Evolutionary conservation across 2,113 vertebrate genomes (phyloP), one percentile per base, ranked within the genome.

Genomic region (Gnathonemus echidnorhynchus): DNA sequence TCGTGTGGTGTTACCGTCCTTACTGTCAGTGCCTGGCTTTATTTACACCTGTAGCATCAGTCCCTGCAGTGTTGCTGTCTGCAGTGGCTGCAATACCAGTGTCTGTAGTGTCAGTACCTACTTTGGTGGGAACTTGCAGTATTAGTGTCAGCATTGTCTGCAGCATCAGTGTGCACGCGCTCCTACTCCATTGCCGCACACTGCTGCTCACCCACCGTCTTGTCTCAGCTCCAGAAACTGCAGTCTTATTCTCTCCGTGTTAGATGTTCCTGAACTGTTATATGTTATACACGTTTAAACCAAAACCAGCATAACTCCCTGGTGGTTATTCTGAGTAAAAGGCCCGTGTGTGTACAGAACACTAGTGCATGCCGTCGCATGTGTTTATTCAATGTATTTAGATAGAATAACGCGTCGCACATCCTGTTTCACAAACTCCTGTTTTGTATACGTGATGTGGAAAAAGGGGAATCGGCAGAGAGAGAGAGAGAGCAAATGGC

Each of bases 401-500:
- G 11, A 35, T 56, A 53, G 49, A 87, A 52, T 52, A 87, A 53
- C 15, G 85, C n/a, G 27, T 15, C n/a, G 3, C 27, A 53, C 27
- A 13, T 53, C 84, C 19, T 48, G 49, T 53, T 56, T 87, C 9
- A 56, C 49, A 87, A 48, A 87, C 48, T 53, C 49, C n/a, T 53
- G 46, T 53, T 48, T n/a, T 24, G 5, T 53, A 56, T 56, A 50
- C 11, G n/a, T 35, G 48, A 86, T 17, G 35, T 80, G 88, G 15
- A 58, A 50, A n/a, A 85, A 85, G 45, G 19, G 80, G 88, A 70
- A 39, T 74, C 74, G 58, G 13, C 74, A 53, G 74, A 45, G 66
- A 45, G 39, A 8, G 49, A 87, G 56, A 90, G 90, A 1, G 52
- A 8, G 35, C 86, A 49, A 86, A 80, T 89, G 88, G 46, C 88